Evolutionary conservation across 1,140 invertebrate genomes (phyloP).

Genomic region (Rhyzopertha dominica): DNA sequence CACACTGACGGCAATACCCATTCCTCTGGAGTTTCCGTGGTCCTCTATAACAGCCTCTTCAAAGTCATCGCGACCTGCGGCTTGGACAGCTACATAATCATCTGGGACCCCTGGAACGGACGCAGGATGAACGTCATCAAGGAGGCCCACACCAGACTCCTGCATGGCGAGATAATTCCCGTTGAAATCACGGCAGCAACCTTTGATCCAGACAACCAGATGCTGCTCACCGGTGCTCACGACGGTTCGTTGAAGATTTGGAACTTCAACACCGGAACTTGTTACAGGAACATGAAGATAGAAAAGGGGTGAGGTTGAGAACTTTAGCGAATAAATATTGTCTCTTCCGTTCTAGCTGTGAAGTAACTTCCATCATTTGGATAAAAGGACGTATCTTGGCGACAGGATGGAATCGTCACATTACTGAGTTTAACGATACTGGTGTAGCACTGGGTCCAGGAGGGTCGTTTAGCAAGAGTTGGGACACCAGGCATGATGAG

Average conservation of each 20-base stretch:
- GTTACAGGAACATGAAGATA: conserved; percentile 58
- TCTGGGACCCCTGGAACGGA: conserved; percentile 64
- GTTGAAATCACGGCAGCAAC: conserved; percentile 72
- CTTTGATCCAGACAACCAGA: conserved; percentile 64
- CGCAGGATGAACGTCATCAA: conserved; percentile 56
- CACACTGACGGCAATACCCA: conserved; percentile 66
- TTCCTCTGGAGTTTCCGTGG: conserved; percentile 55
- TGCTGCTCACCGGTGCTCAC: conserved; percentile 53
- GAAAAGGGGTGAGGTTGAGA: conserved; percentile 54
- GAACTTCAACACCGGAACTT: conserved; percentile 72
- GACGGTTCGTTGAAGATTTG: conserved; percentile 60
- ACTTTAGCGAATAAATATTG: conserved; percentile 53
- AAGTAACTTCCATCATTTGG: conserved; percentile 49
- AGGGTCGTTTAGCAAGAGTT: conserved; percentile 41
- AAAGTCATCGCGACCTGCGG: conserved; percentile 59
- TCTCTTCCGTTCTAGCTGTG: conserved; percentile 26
- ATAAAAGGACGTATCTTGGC: conserved; percentile 55
- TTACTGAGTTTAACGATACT: conserved; percentile 65
- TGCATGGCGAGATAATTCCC: conserved; percentile 54
- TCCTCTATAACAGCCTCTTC: conserved; percentile 65
- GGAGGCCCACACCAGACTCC: conserved; percentile 57
- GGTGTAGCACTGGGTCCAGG: conserved; percentile 47
- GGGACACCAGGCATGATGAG: conserved; percentile 63
- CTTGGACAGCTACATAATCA: conserved; percentile 65
- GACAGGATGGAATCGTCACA: conserved; percentile 63